Percentiles rank a stretch among this genome's conserved stretches.
Evolutionary conservation across 2,113 vertebrate genomes (phyloP).

Genomic region (Indicator indicator): DNA sequence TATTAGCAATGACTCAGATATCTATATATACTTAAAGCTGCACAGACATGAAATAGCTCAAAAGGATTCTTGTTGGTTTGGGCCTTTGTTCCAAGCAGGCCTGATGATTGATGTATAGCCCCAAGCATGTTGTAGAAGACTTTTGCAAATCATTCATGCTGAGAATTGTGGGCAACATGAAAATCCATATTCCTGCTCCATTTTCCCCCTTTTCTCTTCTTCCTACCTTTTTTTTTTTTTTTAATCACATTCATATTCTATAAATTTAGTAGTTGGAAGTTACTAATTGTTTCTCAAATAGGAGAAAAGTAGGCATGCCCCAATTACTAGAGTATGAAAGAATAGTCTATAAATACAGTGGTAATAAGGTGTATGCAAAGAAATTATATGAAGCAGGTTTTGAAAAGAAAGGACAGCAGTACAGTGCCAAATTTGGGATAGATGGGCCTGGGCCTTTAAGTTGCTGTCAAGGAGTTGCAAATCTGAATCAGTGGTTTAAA

Average conservation of each 20-base stretch:
- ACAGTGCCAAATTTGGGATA: not conserved
- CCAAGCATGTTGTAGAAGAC: not conserved
- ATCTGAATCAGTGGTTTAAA: not conserved
- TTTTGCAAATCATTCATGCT: not conserved
- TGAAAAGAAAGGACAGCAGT: not conserved
- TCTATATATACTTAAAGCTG: not conserved
- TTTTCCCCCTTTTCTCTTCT: not conserved
- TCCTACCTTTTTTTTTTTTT: not conserved
- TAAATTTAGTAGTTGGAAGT: not conserved
- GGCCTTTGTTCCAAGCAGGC: not conserved
- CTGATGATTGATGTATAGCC: not conserved
- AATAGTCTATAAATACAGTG: not conserved
- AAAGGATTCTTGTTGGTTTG: not conserved
- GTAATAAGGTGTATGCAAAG: not conserved
- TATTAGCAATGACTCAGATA: not conserved
- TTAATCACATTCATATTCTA: not conserved
- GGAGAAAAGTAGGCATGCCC: not conserved
- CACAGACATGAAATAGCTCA: not conserved
- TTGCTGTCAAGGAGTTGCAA: not conserved
- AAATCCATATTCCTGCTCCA: not conserved
- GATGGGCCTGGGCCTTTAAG: not conserved
- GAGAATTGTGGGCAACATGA: not conserved
- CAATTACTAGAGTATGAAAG: not conserved
- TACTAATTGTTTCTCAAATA: not conserved
- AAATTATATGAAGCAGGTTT: not conserved